Evolutionary conservation across 2,797 vertebrate species (phyloP).

Genomic region (Coilia nasus): DNA sequence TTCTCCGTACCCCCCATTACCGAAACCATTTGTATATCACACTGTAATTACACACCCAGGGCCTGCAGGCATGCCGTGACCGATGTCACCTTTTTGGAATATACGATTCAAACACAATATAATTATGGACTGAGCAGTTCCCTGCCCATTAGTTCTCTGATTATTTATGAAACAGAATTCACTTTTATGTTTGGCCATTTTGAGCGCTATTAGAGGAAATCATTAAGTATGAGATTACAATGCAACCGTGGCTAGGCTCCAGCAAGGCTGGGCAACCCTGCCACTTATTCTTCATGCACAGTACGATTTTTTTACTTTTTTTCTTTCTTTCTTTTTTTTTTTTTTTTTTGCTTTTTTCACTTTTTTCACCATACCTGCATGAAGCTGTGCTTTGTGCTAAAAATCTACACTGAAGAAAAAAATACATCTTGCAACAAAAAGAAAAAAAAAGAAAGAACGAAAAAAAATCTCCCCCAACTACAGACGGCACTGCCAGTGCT

Average conservation of each 20-base stretch:
- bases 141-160: constrained; percentile 32
- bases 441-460: background rate
- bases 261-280: background rate
- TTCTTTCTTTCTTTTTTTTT: no score
- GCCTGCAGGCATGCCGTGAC: constrained; percentile 71
- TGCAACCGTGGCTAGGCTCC: constrained; percentile 4
- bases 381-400: background rate
- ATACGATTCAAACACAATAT: constrained; percentile 78
- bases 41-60: constrained; percentile 80
- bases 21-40: constrained; percentile 83
- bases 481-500: constrained; percentile 75
- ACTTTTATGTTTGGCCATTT: constrained; percentile 27
- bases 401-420: constrained; percentile 33
- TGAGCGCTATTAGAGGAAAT: constrained; percentile 20
- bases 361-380: background rate
- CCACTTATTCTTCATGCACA: constrained; percentile 13
- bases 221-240: constrained; percentile 26
- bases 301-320: background rate
- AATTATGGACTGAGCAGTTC: constrained; percentile 76
- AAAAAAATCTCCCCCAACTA: constrained; percentile 66
- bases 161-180: constrained; percentile 28
- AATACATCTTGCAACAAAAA: constrained; percentile 45
- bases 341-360: no score
- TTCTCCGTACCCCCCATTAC: constrained; percentile 64
- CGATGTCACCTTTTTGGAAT: constrained; percentile 70